Percentiles rank a stretch among this genome's conserved stretches.
phyloP scores from a whole-genome alignment of 2,888 invertebrate species.

The Pseudococcus jackbeardsleyi region DNA sequence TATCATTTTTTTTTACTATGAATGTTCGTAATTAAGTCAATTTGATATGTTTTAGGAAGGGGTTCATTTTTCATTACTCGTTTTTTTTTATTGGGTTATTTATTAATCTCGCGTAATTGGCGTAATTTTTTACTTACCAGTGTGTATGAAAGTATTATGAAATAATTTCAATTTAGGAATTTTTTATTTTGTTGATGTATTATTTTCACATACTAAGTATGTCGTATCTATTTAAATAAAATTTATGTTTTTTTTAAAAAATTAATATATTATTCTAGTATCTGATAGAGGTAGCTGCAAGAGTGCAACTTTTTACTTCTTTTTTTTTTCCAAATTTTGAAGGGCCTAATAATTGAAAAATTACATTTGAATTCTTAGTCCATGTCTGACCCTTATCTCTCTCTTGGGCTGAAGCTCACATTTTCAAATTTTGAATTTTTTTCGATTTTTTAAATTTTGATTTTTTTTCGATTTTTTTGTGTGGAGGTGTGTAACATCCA shows the following conservation, averaged over 20 bases:
- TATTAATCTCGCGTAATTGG: not conserved
- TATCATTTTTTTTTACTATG: not conserved
- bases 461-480: too few relatives aligned
- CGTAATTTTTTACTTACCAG: not conserved
- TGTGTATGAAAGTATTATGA: not conserved
- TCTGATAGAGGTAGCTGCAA: too few relatives aligned
- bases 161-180: not conserved
- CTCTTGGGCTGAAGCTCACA: too few relatives aligned
- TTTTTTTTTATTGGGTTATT: not conserved
- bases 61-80: not conserved
- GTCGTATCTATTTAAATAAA: not conserved
- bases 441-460: too few relatives aligned
- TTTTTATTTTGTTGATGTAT: not conserved
- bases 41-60: not conserved
- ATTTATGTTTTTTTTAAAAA: not conserved
- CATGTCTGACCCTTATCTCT: too few relatives aligned
- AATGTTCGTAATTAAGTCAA: not conserved
- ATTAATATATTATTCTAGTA: not conserved
- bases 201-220: too few relatives aligned
- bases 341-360: too few relatives aligned
- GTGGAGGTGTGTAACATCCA: too few relatives aligned
- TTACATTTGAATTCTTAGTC: too few relatives aligned
- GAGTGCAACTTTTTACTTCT: too few relatives aligned
- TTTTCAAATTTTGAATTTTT: too few relatives aligned
- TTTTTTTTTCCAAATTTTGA: too few relatives aligned